Base-by-base conservation (phyloP, 2,888 invertebrate genomes). In the Netelia melanura region DNA sequence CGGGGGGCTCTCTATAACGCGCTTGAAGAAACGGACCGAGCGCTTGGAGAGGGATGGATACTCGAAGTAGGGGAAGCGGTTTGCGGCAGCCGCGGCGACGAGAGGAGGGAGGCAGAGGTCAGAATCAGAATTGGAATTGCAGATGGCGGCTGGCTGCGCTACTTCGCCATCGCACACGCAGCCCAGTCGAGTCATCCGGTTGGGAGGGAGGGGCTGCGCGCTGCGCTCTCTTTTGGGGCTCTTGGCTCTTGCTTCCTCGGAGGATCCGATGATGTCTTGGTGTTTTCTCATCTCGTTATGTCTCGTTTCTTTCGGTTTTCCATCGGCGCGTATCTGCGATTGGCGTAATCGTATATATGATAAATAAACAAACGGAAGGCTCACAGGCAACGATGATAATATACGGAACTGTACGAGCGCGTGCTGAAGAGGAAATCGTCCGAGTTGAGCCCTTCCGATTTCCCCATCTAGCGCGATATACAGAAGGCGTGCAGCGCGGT, bases 81-180 rank as follows among this genome's bases (percentile, higher is more conserved):
- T 62, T 48, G 65, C 64, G 85, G 78, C 48, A 64, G 75, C 70
- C 81, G 88, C 86, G 84, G 84, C 86, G 86, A 84, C 75, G 83
- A 87, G 86, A 82, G 86, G 85, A 83, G 76, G 78, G 86, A 81
- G 88, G 78, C 82, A 90, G 90, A 89, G 88, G 88, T 86, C 89
- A 89, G 88, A 88, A 88, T 88, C 88, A 86, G 86, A 87, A 90
- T 89, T 88, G 90, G 89, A 91, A 91, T 91, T 91, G 90, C 92
- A 91, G 92, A 92, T 92, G 91, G 91, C 91, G 91, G 91, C 88
- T 86, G 86, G 79, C 88, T 90, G 90, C 91, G 89, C 88, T 88
- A 89, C 90, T 88, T 38, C 86, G 86, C 84, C 86, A 88, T 86
- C 86, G 85, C 78, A 56, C 86, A 88, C 86, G 86, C 88, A 86